Conservation (phyloP, 2,888 invertebrate species). For the Sphecodes monilicornis region DNA sequence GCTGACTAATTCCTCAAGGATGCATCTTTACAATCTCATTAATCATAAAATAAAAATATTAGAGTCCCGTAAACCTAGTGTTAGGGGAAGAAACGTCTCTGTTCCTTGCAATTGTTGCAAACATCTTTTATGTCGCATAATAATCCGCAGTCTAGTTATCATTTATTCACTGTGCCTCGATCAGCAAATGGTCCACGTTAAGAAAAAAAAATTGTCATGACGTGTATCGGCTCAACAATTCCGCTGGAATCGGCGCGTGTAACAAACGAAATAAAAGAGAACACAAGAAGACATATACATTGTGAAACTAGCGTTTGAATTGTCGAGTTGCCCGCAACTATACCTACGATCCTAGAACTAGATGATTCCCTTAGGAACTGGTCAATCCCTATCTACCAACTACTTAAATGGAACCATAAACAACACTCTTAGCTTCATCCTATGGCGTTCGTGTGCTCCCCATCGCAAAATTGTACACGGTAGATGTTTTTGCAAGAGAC, state of each 20-base stretch:
- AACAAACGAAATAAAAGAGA: constrained; percentile 46
- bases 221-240: constrained; percentile 31
- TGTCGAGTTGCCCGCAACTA: constrained; percentile 11
- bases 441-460: constrained; percentile 3
- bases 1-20: no score
- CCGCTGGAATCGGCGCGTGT: constrained; percentile 44
- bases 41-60: no score
- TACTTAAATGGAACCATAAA: constrained; percentile 11
- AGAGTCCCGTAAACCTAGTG: no score
- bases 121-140: no score
- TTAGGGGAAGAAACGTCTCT: no score
- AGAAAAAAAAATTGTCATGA: constrained; percentile 46
- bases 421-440: not conserved
- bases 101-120: no score
- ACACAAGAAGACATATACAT: constrained; percentile 34
- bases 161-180: constrained; percentile 42
- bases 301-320: constrained; percentile 25
- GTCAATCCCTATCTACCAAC: not conserved
- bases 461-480: not conserved
- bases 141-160: not conserved
- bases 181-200: constrained; percentile 37
- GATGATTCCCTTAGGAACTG: constrained; percentile 5
- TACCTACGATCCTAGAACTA: not conserved
- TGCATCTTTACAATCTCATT: no score
- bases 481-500: not conserved